Evolutionary conservation across 1,140 invertebrate genomes (phyloP).

Genomic region (Apis laboriosa): DNA sequence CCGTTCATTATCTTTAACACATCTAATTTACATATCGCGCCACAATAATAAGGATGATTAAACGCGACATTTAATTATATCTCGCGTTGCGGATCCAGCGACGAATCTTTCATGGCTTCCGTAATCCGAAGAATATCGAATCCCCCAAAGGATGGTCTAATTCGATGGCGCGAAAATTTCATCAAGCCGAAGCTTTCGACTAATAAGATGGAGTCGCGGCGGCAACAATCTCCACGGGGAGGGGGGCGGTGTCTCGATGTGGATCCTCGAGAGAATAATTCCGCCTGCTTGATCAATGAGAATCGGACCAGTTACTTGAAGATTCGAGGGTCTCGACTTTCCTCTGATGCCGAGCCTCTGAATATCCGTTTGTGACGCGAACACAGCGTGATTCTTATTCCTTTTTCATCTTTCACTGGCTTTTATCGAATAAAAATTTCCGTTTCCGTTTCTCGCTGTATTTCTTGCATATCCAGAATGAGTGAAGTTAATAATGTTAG

Average conservation of each 20-base stretch:
- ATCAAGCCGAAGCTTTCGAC: constrained; percentile 3
- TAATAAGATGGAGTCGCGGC: constrained; percentile 19
- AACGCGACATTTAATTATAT: background rate
- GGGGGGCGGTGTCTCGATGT: too few relatives aligned
- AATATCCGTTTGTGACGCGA: background rate
- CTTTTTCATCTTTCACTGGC: too few relatives aligned
- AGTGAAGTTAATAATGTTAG: too few relatives aligned
- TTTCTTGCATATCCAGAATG: too few relatives aligned
- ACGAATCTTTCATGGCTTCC: constrained; percentile 5
- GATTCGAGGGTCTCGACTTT: background rate
- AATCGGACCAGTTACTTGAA: background rate
- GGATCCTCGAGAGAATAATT: constrained; percentile 7
- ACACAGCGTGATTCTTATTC: too few relatives aligned
- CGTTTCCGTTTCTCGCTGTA: too few relatives aligned
- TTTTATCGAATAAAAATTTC: too few relatives aligned
- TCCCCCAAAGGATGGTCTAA: background rate
- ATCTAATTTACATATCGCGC: background rate
- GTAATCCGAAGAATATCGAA: constrained; percentile 2
- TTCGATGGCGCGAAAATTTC: constrained; percentile 31
- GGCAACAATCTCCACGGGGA: background rate
- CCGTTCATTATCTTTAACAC: background rate
- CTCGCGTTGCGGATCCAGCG: background rate
- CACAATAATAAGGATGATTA: background rate
- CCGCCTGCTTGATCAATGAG: constrained; percentile 5
- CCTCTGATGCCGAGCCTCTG: background rate